These are phyloP conservation scores for Vespertilio murinus DNA, from an alignment of 2,797 vertebrate species.

Conservation along the genomic window DNA sequence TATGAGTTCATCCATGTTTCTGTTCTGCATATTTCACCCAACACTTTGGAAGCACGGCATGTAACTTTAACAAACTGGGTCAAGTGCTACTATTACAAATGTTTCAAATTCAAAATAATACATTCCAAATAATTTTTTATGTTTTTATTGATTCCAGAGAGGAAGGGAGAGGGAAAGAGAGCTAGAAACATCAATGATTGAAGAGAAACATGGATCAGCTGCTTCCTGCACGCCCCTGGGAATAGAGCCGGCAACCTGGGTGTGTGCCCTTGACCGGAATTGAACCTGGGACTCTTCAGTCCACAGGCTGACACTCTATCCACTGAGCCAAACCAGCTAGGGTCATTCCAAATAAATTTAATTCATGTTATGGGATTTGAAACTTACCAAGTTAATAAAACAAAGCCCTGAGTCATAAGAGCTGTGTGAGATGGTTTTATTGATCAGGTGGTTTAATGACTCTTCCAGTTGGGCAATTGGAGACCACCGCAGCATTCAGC, in stretches of 20 bases:
- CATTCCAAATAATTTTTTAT: neutral
- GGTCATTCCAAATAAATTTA: neutral
- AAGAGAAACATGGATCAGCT: too few relatives aligned
- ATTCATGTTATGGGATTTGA: conserved; percentile 5
- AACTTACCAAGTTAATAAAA: neutral
- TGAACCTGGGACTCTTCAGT: too few relatives aligned
- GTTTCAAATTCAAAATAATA: neutral
- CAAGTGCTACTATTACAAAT: neutral
- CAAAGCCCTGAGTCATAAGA: neutral
- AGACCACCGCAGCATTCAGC: neutral
- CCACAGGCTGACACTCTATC: too few relatives aligned
- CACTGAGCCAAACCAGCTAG: neutral
- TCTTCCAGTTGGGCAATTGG: neutral
- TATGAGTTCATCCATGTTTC: neutral
- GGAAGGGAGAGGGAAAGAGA: too few relatives aligned
- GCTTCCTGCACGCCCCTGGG: too few relatives aligned
- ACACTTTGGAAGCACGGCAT: neutral
- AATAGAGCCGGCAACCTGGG: too few relatives aligned
- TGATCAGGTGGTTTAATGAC: conserved; percentile 12
- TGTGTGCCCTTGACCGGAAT: too few relatives aligned
- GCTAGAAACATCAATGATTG: too few relatives aligned
- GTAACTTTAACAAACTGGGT: conserved; percentile 5
- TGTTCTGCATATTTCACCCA: neutral
- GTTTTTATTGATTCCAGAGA: too few relatives aligned
- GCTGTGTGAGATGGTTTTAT: neutral